phyloP scores from a whole-genome alignment of 2,113 vertebrate genomes.

The Mormyrus iriodes region DNA sequence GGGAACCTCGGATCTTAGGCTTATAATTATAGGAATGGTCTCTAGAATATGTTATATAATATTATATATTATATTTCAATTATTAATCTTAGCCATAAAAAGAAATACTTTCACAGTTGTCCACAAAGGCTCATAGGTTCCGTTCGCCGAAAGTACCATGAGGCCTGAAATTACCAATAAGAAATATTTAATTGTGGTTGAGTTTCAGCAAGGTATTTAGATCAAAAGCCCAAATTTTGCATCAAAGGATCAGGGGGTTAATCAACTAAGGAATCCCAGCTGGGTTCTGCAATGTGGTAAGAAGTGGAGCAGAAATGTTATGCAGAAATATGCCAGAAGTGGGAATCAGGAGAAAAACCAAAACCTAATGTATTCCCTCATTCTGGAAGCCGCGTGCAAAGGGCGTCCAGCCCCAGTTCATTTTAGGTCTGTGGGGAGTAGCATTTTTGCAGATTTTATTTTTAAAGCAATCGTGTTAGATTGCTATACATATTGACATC shows the following conservation, averaged over 20 bases:
- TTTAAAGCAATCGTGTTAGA: neutral
- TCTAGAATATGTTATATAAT: neutral
- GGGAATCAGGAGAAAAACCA: neutral
- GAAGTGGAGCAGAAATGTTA: neutral
- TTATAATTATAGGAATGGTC: neutral
- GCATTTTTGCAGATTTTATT: neutral
- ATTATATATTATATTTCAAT: neutral
- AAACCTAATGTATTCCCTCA: neutral
- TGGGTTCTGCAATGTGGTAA: neutral
- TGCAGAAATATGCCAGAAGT: neutral
- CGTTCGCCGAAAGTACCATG: neutral
- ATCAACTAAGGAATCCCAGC: neutral
- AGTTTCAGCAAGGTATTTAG: neutral
- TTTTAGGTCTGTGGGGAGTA: neutral
- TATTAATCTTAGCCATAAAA: neutral
- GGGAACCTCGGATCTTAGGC: neutral
- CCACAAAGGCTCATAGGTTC: neutral
- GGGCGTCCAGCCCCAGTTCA: neutral
- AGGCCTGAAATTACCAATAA: neutral
- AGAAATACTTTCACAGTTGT: neutral
- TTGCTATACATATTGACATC: neutral
- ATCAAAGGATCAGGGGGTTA: neutral
- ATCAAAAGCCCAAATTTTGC: neutral
- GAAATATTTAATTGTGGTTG: neutral
- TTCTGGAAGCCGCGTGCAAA: neutral